Evolutionary conservation across 2,797 vertebrate species (phyloP), one percentile per base, ranked within the genome.

Genomic region (Nasua narica): DNA sequence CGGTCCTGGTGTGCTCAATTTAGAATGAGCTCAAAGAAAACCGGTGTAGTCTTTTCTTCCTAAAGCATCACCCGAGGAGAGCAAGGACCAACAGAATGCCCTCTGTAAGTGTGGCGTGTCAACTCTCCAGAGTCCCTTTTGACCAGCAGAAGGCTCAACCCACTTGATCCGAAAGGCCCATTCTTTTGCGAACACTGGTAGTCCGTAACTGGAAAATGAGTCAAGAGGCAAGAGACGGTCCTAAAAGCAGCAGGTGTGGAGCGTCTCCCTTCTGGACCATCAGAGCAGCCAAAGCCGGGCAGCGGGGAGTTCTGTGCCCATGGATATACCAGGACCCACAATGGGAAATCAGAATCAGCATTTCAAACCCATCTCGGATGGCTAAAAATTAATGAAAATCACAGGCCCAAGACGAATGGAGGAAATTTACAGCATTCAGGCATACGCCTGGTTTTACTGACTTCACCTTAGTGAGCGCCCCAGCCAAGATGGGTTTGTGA

Each of bases 321-420:
- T 15, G 65, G 40, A 65, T 9, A n/a, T 3, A 46, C 29, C 40
- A 58, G 46, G 48, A 89, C 23, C 54, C 29, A 78, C 13, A 18
- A 52, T 4, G 52, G 69, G 7, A 87, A 67, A 85, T 81, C n/a
- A 87, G 90, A 81, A 70, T n/a, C 29, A 18, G 50, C 35, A 70
- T 5, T 93, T 82, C 19, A 84, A 58, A 65, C 19, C 46, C 56
- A 78, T 19, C 43, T 87, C 32, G 10, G 35, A 40, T 18, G 32
- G 69, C 77, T 91, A 72, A 70, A 78, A 72, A 62, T 62, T 37
- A 69, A 83, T 29, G 27, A 50, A 89, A 72, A 83, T 37, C 7
- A 48, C 10, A 67, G 89, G 37, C n/a, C 76, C 69, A 54, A 89
- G 54, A 86, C 37, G 7, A 95, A 48, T 0, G 27, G 21, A 91